A percentile compares a stretch with the other conserved stretches of the same genome.
phyloP scores from a whole-genome alignment of 2,888 invertebrate species.

The Balanococcus diminutus region DNA sequence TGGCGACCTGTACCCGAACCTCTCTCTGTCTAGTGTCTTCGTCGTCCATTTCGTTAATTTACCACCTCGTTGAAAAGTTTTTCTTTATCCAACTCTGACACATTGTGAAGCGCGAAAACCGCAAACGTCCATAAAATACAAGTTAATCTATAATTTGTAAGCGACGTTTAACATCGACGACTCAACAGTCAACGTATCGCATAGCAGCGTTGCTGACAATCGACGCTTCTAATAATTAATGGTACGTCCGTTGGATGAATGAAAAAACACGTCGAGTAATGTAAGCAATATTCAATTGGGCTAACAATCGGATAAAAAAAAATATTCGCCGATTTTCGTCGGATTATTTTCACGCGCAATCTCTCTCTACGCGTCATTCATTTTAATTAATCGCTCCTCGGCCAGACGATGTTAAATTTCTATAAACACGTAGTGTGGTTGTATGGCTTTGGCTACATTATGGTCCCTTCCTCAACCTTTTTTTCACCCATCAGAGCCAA shows the following conservation, averaged over 20 bases:
- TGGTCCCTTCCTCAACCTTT: background rate
- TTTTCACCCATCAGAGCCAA: background rate
- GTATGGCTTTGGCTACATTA: too few relatives aligned
- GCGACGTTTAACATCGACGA: background rate
- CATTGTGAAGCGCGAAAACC: background rate
- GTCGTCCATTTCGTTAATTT: slow-evolving; percentile 16
- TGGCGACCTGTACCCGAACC: too few relatives aligned
- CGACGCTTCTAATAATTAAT: slow-evolving; percentile 23
- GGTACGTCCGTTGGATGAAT: background rate
- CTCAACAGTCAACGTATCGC: too few relatives aligned
- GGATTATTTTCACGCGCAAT: background rate
- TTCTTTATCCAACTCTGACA: slow-evolving; percentile 13
- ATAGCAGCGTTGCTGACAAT: background rate
- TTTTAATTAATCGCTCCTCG: slow-evolving; percentile 10
- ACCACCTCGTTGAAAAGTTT: slow-evolving; percentile 13
- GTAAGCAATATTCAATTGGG: slow-evolving; percentile 23
- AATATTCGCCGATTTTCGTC: background rate
- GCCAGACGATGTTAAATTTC: background rate
- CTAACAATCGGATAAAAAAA: slow-evolving; percentile 22
- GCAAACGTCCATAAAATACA: slow-evolving; percentile 31
- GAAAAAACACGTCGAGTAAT: slow-evolving; percentile 9
- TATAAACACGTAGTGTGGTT: background rate
- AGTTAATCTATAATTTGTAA: slow-evolving; percentile 27
- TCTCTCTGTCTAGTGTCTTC: background rate
- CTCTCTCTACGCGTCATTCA: slow-evolving; percentile 15